Evolutionary conservation across 1,140 invertebrate species (phyloP).

Genomic region (Drosophila nannoptera): DNA sequence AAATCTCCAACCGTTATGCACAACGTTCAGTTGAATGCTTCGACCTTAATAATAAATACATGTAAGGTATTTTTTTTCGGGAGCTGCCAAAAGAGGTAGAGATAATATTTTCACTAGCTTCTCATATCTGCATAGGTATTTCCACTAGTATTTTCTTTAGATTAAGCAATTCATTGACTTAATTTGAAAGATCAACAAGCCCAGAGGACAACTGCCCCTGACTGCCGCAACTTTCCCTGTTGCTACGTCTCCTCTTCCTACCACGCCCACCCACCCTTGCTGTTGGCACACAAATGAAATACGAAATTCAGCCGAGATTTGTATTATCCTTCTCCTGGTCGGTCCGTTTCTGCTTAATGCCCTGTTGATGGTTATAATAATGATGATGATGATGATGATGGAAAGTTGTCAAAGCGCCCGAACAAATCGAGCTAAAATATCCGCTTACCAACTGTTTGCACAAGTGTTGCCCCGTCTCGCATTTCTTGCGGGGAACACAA

Average conservation of each 20-base stretch:
- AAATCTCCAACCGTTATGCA: no score
- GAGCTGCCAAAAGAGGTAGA: not conserved
- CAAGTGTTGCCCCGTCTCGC: conserved; percentile 68
- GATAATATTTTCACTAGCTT: no score
- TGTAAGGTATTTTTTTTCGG: no score
- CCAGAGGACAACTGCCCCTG: conserved; percentile 10
- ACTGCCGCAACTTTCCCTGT: not conserved
- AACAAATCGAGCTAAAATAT: conserved; percentile 75
- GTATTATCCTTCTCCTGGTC: conserved; percentile 23
- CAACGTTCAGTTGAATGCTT: no score
- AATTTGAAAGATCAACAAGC: conserved; percentile 64
- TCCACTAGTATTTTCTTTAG: conserved; percentile 57
- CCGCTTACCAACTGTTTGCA: conserved; percentile 75
- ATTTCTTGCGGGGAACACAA: conserved; percentile 42
- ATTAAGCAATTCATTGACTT: conserved; percentile 41
- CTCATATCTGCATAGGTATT: conserved; percentile 11
- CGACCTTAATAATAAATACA: no score
- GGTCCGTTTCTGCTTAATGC: conserved; percentile 2
- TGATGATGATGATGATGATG: conserved; percentile 68
- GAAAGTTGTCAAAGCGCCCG: conserved; percentile 70
- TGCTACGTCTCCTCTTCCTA: not conserved
- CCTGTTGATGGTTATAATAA: no score
- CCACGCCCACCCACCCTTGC: not conserved
- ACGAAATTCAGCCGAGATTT: conserved; percentile 33
- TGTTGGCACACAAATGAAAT: conserved; percentile 61